Evolutionary conservation across 2,888 invertebrate species (phyloP).

Genomic region (Periphyllus acericola): DNA sequence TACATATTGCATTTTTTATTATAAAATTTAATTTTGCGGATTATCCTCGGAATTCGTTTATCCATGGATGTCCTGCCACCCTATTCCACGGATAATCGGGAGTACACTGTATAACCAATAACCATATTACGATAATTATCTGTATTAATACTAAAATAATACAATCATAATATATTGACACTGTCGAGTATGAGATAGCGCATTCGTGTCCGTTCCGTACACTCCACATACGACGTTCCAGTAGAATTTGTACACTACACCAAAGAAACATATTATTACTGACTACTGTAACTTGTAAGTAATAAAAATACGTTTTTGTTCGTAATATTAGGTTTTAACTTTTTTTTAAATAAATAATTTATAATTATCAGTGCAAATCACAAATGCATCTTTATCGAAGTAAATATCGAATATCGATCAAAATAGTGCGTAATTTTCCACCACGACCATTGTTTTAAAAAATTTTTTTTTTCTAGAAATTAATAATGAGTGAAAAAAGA

Average conservation of each 20-base stretch:
- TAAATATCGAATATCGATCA: not conserved
- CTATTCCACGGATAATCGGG: no score
- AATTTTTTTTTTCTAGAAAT: conserved; percentile 19
- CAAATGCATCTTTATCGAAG: conserved; percentile 9
- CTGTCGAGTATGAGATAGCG: conserved; percentile 31
- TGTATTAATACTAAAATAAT: conserved; percentile 20
- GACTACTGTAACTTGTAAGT: conserved; percentile 13
- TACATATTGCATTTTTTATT: no score
- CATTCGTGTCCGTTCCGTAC: conserved; percentile 27
- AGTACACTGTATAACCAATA: no score
- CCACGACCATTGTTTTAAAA: not conserved
- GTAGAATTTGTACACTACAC: conserved; percentile 28
- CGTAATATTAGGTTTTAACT: conserved; percentile 29
- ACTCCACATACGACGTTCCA: conserved; percentile 29
- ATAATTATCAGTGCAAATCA: conserved; percentile 15
- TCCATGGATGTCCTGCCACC: no score
- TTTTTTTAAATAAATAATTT: conserved; percentile 19
- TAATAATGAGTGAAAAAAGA: conserved; percentile 30
- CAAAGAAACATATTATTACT: conserved; percentile 32
- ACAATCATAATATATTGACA: conserved; percentile 26
- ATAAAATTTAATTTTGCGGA: no score
- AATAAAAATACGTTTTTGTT: conserved; percentile 35
- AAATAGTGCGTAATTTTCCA: not conserved
- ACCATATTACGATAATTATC: not conserved
- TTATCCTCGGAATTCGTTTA: no score